These are phyloP conservation scores for Drosophila dunni DNA, from an alignment of 1,140 invertebrate genomes.

Conservation along the genomic window DNA sequence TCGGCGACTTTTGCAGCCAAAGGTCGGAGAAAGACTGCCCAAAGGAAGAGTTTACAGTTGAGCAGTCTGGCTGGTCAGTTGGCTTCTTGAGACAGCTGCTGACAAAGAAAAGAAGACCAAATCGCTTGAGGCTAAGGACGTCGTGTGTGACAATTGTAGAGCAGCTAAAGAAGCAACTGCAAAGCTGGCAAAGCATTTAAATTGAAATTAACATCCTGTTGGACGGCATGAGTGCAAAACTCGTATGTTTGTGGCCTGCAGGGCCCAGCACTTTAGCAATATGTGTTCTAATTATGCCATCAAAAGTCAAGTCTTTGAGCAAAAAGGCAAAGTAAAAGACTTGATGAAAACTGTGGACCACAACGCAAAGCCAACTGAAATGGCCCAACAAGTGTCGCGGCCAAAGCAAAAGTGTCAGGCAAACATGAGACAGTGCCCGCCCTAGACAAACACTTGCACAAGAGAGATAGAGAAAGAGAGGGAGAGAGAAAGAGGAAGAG, in stretches of 20 bases:
- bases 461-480: constrained; percentile 26
- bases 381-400: constrained; percentile 56
- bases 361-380: constrained; percentile 25
- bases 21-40: constrained; percentile 36
- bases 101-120: constrained; percentile 36
- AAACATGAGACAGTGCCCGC: constrained; percentile 63
- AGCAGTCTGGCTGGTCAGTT: constrained; percentile 7
- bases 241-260: constrained; percentile 29
- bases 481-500: background rate
- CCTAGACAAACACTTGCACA: constrained; percentile 45
- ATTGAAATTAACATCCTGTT: constrained; percentile 82
- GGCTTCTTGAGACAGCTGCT: constrained; percentile 42
- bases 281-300: constrained; percentile 69
- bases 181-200: constrained; percentile 67
- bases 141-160: constrained; percentile 55
- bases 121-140: constrained; percentile 58
- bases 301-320: constrained; percentile 54
- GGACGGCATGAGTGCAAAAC: constrained; percentile 13
- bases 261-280: constrained; percentile 25
- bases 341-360: constrained; percentile 39
- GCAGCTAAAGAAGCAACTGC: constrained; percentile 22
- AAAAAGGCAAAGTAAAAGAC: constrained; percentile 50
- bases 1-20: constrained; percentile 28
- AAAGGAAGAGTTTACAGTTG: constrained; percentile 33
- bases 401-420: constrained; percentile 76